Conservation (phyloP, 2,113 vertebrate genomes). For the Rhineura floridana region DNA sequence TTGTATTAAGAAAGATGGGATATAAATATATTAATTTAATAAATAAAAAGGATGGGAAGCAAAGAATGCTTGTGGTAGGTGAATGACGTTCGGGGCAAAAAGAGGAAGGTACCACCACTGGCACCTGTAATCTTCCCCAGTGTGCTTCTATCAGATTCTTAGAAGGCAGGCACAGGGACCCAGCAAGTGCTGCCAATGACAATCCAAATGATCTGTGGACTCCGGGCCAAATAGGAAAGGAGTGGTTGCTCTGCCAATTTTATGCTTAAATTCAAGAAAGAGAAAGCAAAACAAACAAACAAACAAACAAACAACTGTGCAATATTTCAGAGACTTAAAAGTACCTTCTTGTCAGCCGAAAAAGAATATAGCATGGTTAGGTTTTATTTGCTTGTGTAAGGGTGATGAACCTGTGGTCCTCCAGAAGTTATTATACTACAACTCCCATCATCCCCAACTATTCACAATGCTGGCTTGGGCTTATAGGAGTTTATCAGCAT, state of each 20-base stretch:
- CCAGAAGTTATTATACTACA: too few relatives aligned
- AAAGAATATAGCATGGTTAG: neutral
- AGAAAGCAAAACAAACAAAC: neutral
- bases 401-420: too few relatives aligned
- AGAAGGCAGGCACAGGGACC: neutral
- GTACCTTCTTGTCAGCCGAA: neutral
- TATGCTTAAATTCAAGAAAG: neutral
- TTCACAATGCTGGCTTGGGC: too few relatives aligned
- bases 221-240: neutral
- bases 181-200: neutral
- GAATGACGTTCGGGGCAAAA: neutral
- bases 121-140: neutral
- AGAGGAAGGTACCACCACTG: neutral
- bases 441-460: too few relatives aligned
- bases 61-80: neutral
- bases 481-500: too few relatives aligned
- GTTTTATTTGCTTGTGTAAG: neutral
- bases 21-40: neutral
- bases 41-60: neutral
- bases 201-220: neutral
- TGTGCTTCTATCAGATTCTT: neutral
- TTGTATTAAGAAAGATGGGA: neutral
- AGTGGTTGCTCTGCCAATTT: neutral
- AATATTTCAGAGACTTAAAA: slow-evolving; percentile 34
- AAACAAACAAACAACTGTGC: slow-evolving; percentile 3